Percentiles rank a stretch among this genome's conserved stretches.
Evolutionary conservation across 2,113 vertebrate species (phyloP).

Genomic region (Oncorhynchus clarkii): DNA sequence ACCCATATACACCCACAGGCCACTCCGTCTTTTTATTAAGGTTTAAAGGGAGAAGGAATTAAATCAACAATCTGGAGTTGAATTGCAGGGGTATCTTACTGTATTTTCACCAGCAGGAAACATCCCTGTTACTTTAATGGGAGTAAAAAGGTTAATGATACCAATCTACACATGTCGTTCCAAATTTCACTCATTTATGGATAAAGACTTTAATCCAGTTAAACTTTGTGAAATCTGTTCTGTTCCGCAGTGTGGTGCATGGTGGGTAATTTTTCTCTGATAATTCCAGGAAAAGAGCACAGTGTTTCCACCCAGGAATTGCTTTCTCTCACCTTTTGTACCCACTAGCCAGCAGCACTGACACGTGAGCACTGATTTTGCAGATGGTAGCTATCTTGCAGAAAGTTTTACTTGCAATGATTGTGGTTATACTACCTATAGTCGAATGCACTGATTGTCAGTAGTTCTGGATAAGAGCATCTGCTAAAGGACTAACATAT

Average conservation of each 20-base stretch:
- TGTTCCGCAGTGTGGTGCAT: neutral
- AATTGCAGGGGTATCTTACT: neutral
- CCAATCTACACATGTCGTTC: neutral
- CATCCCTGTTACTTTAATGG: neutral
- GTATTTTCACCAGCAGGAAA: neutral
- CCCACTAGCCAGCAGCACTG: neutral
- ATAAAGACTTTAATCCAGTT: neutral
- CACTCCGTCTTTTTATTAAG: too few species aligned
- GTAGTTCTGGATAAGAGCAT: too few species aligned
- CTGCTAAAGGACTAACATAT: too few species aligned
- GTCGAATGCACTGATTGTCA: neutral
- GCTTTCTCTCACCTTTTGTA: neutral
- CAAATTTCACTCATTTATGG: neutral
- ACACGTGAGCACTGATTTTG: neutral
- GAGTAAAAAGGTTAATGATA: neutral
- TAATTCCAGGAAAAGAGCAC: neutral
- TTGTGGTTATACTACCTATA: neutral
- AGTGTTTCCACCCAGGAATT: neutral
- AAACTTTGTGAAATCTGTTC: neutral
- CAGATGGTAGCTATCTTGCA: neutral
- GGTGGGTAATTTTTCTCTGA: neutral
- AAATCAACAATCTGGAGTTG: neutral
- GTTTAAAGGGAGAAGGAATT: neutral
- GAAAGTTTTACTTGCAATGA: neutral
- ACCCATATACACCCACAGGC: neutral